phyloP scores from a whole-genome alignment of 2,888 invertebrate species.

The Slavum lentiscoides region DNA sequence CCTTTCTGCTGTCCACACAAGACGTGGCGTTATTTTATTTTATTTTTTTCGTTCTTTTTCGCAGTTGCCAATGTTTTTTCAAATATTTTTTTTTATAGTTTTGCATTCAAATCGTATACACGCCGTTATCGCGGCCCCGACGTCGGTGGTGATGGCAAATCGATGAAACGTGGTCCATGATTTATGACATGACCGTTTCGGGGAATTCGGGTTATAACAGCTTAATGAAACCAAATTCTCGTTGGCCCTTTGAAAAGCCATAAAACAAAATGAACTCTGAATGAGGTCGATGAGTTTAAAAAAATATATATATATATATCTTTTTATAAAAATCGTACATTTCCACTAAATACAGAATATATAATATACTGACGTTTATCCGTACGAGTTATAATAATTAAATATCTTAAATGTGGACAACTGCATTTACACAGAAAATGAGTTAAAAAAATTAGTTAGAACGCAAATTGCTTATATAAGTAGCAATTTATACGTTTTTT shows the following conservation, averaged over 20 bases:
- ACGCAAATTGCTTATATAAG: no score
- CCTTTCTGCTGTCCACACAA: background rate
- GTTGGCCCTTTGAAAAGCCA: slow-evolving; percentile 29
- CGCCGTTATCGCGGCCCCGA: background rate
- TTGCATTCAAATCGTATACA: slow-evolving; percentile 7
- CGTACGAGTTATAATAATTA: no score
- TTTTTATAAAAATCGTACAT: no score
- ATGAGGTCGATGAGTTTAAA: slow-evolving; percentile 26
- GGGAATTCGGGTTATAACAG: slow-evolving; percentile 39
- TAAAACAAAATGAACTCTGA: slow-evolving; percentile 38
- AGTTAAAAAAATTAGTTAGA: no score
- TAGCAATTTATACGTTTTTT: no score
- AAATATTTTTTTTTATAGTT: background rate
- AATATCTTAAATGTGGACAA: no score
- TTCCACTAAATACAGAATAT: no score
- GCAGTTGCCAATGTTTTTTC: no score
- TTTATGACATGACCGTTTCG: slow-evolving; percentile 35
- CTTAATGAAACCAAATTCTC: slow-evolving; percentile 50
- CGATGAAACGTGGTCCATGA: slow-evolving; percentile 39
- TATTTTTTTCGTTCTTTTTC: background rate
- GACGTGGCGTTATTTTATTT: background rate
- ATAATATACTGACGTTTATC: no score
- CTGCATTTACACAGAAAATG: no score
- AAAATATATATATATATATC: background rate
- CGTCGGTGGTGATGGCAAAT: slow-evolving; percentile 35